phyloP scores from a whole-genome alignment of 1,140 invertebrate species.

The Colletes gigas region DNA sequence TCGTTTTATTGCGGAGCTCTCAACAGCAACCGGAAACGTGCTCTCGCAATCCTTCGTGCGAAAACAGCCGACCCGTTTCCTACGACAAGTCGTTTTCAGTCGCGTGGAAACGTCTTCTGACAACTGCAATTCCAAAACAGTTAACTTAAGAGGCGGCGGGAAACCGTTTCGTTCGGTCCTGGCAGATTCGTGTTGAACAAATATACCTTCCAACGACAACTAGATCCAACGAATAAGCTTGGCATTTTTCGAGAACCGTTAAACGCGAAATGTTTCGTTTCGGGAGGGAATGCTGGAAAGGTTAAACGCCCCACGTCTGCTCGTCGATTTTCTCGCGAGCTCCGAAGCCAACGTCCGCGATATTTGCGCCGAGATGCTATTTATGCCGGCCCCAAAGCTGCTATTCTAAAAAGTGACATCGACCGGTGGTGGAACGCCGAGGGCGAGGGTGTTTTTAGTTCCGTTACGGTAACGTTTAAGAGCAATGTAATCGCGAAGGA shows the following conservation, averaged over 20 bases:
- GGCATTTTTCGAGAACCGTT: too few species aligned
- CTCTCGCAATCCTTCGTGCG: constrained; percentile 8
- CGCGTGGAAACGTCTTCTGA: background rate
- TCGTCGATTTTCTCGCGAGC: constrained; percentile 12
- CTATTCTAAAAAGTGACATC: constrained; percentile 37
- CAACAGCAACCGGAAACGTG: constrained; percentile 33
- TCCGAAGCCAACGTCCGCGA: constrained; percentile 55
- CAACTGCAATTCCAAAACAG: too few species aligned
- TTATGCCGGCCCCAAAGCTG: constrained; percentile 39
- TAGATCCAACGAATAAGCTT: too few species aligned
- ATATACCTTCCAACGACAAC: too few species aligned
- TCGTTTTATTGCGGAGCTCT: constrained; percentile 12
- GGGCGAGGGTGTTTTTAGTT: background rate
- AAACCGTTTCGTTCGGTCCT: too few species aligned
- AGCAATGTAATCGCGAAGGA: background rate
- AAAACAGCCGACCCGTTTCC: background rate
- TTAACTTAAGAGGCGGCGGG: too few species aligned
- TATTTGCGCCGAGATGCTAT: constrained; percentile 53
- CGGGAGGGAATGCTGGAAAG: background rate
- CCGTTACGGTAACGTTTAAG: background rate
- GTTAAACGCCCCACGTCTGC: constrained; percentile 18
- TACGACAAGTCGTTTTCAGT: too few species aligned
- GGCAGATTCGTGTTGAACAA: too few species aligned
- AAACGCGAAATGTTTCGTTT: background rate
- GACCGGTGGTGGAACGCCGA: constrained; percentile 3